Evolutionary conservation across 2,113 vertebrate genomes (phyloP), one percentile per base, ranked within the genome.

Genomic region (Zingel zingel): DNA sequence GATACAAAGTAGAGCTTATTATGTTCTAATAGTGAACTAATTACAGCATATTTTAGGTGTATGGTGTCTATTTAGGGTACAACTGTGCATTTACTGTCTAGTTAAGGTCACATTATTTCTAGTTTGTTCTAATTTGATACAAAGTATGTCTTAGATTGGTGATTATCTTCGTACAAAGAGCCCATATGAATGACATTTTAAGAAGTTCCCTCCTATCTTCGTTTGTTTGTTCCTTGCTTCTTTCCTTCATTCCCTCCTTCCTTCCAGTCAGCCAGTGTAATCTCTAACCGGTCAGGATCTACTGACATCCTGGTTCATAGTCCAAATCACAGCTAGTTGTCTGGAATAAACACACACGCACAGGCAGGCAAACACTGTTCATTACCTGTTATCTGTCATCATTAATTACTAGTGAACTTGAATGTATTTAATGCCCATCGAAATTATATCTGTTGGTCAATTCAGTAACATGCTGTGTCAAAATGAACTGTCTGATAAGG

Each of bases 231-330:
- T 2, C 48, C 5, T 36, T 36, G 7, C 51, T 30, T 47, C 18
- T 18, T n/a, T 16, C 12, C 27, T 30, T 68, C 5, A 23, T 27
- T 27, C 8, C 3, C 6, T 21, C 7, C 64, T 13, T 59, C 45
- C 47, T 62, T 21, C 2, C 18, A 45, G 58, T 45, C 11, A 63
- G 11, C 16, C 30, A 12, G 18, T 69, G 33, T 75, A 63, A 82
- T 75, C 48, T 75, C 4, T 68, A 74, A 62, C 64, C 36, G 64
- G 23, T 56, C 57, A 47, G 48, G 30, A 69, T 47, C 39, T 36
- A 10, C 39, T 48, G 48, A 73, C 43, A 72, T 77, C 74, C 74
- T 83, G 74, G 74, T 77, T 66, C 61, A 77, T 43, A 67, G 74
- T 83, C 53, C 68, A 72, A 33, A 65, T 83, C 67, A 39, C 39